phyloP scores from a whole-genome alignment of 2,113 vertebrate genomes.

The Siniperca chuatsi region DNA sequence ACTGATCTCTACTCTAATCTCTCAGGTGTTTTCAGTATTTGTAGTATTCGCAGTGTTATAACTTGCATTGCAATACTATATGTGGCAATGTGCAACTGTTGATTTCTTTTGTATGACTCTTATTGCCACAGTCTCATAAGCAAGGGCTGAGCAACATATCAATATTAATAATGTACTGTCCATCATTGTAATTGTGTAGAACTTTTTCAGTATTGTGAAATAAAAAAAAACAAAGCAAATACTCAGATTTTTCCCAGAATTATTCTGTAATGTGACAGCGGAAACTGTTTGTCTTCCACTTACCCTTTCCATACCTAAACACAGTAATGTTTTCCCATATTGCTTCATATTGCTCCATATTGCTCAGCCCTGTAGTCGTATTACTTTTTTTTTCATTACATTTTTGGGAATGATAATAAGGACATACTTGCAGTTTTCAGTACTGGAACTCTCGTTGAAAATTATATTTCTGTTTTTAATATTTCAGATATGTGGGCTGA shows the following conservation, averaged over 20 bases:
- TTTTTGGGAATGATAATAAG: not conserved
- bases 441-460: not conserved
- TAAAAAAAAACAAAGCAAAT: slow-evolving; percentile 3
- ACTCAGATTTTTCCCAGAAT: not conserved
- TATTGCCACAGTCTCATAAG: slow-evolving; percentile 3
- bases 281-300: not conserved
- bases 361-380: not conserved
- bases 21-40: slow-evolving; percentile 42
- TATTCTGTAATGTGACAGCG: not conserved
- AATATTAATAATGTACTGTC: not conserved
- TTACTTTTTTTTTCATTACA: not conserved
- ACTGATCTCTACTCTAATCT: slow-evolving; percentile 67
- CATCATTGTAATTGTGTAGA: not conserved
- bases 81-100: slow-evolving; percentile 23
- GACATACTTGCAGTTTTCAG: not conserved
- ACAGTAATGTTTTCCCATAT: not conserved
- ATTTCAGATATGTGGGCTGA: slow-evolving; percentile 1
- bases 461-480: not conserved
- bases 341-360: slow-evolving; percentile 5
- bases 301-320: not conserved
- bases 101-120: not conserved
- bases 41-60: slow-evolving; percentile 19
- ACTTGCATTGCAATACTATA: not conserved
- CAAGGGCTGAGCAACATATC: not conserved
- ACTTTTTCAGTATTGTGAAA: slow-evolving; percentile 8